A percentile compares a stretch with the other conserved stretches of the same genome.
Evolutionary conservation across 2,797 vertebrate species (phyloP).

Genomic region (Sebastes steindachneri): DNA sequence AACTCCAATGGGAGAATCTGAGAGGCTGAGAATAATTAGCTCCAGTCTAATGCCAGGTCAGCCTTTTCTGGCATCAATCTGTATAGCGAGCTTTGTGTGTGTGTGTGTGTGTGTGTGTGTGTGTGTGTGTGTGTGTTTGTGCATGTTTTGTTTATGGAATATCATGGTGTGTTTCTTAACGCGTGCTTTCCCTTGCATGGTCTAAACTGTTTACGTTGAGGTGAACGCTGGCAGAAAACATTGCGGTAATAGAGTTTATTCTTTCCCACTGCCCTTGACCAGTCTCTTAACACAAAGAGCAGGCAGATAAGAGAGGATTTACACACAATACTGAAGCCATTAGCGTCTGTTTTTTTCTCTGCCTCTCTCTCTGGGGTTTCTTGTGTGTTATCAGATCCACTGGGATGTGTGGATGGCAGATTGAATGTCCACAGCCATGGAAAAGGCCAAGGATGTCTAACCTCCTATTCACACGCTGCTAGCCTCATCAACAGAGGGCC

Average conservation of each 20-base stretch:
- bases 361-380: constrained; percentile 68
- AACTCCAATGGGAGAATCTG: constrained; percentile 54
- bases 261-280: constrained; percentile 77
- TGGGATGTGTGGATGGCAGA: constrained; percentile 80
- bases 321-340: constrained; percentile 83
- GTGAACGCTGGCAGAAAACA: constrained; percentile 46
- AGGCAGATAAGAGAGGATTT: constrained; percentile 81
- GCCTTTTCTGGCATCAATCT: constrained; percentile 42
- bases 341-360: constrained; percentile 71
- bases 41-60: constrained; percentile 56
- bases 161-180: neutral
- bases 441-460: constrained; percentile 82
- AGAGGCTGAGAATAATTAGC: constrained; percentile 69
- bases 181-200: neutral
- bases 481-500: constrained; percentile 77
- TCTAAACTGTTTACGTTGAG: constrained; percentile 48
- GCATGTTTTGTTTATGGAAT: neutral
- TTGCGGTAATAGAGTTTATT: constrained; percentile 57
- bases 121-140: neutral
- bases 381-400: constrained; percentile 81
- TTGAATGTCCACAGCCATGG: constrained; percentile 79
- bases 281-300: constrained; percentile 78
- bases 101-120: constrained; percentile 1
- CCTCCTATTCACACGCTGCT: constrained; percentile 78
- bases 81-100: constrained; percentile 12